Conservation (phyloP, 37 sponge, comb jelly and placozoan genomes). For the Diacarnus erythraeanus region DNA sequence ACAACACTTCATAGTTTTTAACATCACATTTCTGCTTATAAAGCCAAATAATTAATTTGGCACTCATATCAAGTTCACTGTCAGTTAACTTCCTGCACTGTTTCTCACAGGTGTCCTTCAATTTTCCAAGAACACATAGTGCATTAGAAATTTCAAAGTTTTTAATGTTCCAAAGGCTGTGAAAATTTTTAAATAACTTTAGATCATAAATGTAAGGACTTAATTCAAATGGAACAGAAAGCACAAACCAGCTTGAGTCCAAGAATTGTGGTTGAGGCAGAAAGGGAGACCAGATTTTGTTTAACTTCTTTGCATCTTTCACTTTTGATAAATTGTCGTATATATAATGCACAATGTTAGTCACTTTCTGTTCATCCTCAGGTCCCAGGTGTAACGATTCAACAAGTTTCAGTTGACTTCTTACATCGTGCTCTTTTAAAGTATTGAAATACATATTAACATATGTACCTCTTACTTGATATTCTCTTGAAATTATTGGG, state of each 20-base stretch:
- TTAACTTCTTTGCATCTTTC: too few relatives aligned
- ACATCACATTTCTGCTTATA: neutral
- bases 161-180: neutral
- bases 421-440: neutral
- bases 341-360: neutral
- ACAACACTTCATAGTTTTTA: constrained; percentile 1
- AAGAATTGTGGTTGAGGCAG: neutral
- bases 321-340: neutral
- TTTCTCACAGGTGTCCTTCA: neutral
- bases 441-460: neutral
- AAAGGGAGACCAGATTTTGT: neutral
- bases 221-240: neutral
- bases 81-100: neutral
- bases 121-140: constrained; percentile 2
- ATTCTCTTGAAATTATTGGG: neutral
- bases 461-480: neutral
- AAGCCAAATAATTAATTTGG: constrained; percentile 30
- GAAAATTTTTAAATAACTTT: too few relatives aligned
- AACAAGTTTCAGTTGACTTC: neutral
- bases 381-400: neutral
- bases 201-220: constrained; percentile 13
- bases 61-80: constrained; percentile 19
- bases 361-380: neutral
- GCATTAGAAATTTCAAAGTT: neutral
- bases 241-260: neutral